phyloP scores from a whole-genome alignment of 2,888 invertebrate genomes.

The Drosophila anomalata region DNA sequence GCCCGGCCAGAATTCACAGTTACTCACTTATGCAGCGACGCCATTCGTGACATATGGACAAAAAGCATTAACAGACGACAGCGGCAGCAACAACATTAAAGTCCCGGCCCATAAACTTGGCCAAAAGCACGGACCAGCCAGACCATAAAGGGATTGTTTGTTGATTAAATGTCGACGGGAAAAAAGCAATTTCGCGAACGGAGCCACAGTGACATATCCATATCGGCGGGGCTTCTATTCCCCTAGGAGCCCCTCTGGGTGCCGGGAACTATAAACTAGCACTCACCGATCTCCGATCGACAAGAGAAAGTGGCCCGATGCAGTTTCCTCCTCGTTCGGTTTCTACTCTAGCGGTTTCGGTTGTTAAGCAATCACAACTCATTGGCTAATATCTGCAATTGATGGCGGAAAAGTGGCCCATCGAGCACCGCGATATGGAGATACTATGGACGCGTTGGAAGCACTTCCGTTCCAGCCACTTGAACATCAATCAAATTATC shows the following conservation, averaged over 20 bases:
- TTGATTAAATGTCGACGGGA: slow-evolving; percentile 52
- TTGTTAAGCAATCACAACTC: slow-evolving; percentile 37
- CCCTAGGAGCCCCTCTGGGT: not conserved
- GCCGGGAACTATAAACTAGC: not conserved
- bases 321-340: slow-evolving; percentile 1
- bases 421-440: not conserved
- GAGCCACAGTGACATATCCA: slow-evolving; percentile 6
- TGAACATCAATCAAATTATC: slow-evolving; percentile 35
- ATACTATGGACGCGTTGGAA: slow-evolving; percentile 1
- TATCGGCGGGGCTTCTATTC: slow-evolving; percentile 2
- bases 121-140: slow-evolving; percentile 34
- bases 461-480: slow-evolving; percentile 39
- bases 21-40: slow-evolving; percentile 40
- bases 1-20: slow-evolving; percentile 34
- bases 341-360: slow-evolving; percentile 24
- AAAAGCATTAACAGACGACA: not conserved
- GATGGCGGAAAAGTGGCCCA: slow-evolving; percentile 24
- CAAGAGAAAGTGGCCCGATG: slow-evolving; percentile 25
- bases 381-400: slow-evolving; percentile 27
- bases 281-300: not conserved
- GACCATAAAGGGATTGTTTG: slow-evolving; percentile 33
- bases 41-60: slow-evolving; percentile 42
- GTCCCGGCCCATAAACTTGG: slow-evolving; percentile 40
- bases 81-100: slow-evolving; percentile 21
- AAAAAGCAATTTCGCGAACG: slow-evolving; percentile 25